Base-by-base conservation (phyloP, 1,140 invertebrate species). In the Philotrypesis tridentata region DNA sequence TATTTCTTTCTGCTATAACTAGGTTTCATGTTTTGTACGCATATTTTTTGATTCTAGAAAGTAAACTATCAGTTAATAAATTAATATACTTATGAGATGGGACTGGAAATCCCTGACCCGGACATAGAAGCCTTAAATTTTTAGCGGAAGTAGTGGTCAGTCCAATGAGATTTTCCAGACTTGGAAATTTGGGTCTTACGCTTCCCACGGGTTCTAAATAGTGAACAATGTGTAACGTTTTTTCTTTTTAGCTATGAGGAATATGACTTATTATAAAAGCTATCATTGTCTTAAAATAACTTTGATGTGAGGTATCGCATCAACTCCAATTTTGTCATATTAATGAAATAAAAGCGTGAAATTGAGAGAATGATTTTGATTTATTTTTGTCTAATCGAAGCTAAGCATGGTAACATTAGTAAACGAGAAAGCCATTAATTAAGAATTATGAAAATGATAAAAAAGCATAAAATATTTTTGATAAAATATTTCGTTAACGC, bases 151-250 rank as follows among this genome's bases (percentile, higher is more conserved):
- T 88, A 85, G 93, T 92, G 85, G 92, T 92, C 87, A 95, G 94
- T 87, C 94, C 94, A 87, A 94, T 94, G 89, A 94, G 92, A 84
- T 93, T 95, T 90, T 92, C 90, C 88, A 93, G 91, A 84, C 93
- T 94, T 86, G 94, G 93, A 89, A 95, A 95, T 89, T 94, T 95
- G 83, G 94, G 94, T 85, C 93, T 93, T 83, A 94, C 93, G 87
- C 94, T 94, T 84, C 94, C 94, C 87, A 94, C 92, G 29, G 94
- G 94, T 90, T 95, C 94, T 95, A 92, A 87, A 87, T 84, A 89
- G 87, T 89, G 84, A 89, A 87, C 85, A 87, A 31, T 21, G 48
- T 67, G 68, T 68, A 78, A 82, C 72, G 79, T 33, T 37, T 72
- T 25, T 31, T n/a, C n/a, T n/a, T 21, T 72, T 61, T 27, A 17